These are phyloP conservation scores for Coleophora flavipennella DNA, from an alignment of 2,888 invertebrate species.

Conservation along the genomic window DNA sequence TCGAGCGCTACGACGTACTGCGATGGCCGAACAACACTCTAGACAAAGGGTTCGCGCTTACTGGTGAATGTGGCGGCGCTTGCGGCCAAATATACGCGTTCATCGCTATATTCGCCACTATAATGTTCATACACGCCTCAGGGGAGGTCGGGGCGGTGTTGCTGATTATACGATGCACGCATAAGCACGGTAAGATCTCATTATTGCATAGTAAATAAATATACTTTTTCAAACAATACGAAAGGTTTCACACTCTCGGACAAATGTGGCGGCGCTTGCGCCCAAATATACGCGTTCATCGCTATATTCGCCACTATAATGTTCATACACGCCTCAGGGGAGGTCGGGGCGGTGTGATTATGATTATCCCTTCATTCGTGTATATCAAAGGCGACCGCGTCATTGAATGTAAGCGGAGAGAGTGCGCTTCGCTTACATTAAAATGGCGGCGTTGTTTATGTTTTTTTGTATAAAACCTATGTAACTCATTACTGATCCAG, in stretches of 20 bases:
- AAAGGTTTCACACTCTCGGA: constrained; percentile 75
- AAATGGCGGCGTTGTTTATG: too few species aligned
- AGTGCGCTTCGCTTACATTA: too few species aligned
- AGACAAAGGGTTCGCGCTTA: constrained; percentile 71
- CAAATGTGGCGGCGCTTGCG: constrained; percentile 85
- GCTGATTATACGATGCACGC: constrained; percentile 91
- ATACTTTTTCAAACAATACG: too few species aligned
- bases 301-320: constrained; percentile 88
- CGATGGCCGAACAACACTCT: constrained; percentile 13
- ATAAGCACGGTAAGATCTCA: constrained; percentile 75
- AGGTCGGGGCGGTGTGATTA: constrained; percentile 93
- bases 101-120: constrained; percentile 83
- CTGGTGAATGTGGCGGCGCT: constrained; percentile 85
- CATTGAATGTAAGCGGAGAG: too few species aligned
- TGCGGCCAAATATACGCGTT: constrained; percentile 87
- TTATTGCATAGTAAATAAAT: background rate
- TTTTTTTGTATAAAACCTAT: too few species aligned
- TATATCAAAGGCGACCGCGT: too few species aligned
- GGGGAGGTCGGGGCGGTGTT: constrained; percentile 94
- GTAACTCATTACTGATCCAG: too few species aligned
- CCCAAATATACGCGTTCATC: constrained; percentile 84
- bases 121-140: constrained; percentile 93
- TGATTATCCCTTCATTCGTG: too few species aligned
- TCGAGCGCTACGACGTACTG: constrained; percentile 29
- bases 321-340: constrained; percentile 93